These are phyloP conservation scores for Cottoperca gobio DNA, from an alignment of 2,797 vertebrate species.

Conservation along the genomic window DNA sequence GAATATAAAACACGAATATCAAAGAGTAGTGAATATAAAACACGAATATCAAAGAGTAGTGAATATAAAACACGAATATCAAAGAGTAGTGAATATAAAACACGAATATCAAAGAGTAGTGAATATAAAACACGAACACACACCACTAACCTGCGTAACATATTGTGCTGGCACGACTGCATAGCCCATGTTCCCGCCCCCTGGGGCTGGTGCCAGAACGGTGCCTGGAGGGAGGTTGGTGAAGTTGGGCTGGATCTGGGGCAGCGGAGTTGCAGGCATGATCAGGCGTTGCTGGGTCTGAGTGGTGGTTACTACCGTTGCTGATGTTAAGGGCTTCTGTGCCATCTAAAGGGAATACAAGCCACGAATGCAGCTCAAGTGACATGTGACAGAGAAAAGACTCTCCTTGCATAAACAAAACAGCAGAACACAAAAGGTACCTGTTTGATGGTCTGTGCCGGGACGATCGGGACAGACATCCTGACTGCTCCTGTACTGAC, in stretches of 20 bases:
- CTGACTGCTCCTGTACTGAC: conserved; percentile 91
- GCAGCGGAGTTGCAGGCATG: conserved; percentile 96
- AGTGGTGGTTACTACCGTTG: conserved; percentile 89
- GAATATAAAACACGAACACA: background rate
- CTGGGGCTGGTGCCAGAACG: conserved; percentile 93
- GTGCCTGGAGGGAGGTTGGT: conserved; percentile 96
- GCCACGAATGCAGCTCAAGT: background rate
- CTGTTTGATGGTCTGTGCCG: conserved; percentile 95
- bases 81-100: too few species aligned
- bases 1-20: background rate
- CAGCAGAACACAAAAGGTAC: conserved; percentile 70
- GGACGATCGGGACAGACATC: conserved; percentile 96
- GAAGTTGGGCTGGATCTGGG: conserved; percentile 97
- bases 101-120: background rate
- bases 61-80: too few species aligned
- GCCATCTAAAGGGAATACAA: conserved; percentile 83
- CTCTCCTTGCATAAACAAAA: background rate
- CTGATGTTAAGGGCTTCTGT: conserved; percentile 90
- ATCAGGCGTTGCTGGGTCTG: conserved; percentile 96
- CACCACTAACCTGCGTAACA: conserved; percentile 91
- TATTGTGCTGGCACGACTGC: conserved; percentile 97
- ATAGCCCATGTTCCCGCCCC: conserved; percentile 93
- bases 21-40: background rate
- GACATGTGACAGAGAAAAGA: background rate
- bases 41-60: background rate